Percentiles rank a stretch among this genome's conserved stretches.
These are phyloP conservation scores for Diplosoma virens DNA, from an alignment of 23 tunicate species.

Conservation along the genomic window DNA sequence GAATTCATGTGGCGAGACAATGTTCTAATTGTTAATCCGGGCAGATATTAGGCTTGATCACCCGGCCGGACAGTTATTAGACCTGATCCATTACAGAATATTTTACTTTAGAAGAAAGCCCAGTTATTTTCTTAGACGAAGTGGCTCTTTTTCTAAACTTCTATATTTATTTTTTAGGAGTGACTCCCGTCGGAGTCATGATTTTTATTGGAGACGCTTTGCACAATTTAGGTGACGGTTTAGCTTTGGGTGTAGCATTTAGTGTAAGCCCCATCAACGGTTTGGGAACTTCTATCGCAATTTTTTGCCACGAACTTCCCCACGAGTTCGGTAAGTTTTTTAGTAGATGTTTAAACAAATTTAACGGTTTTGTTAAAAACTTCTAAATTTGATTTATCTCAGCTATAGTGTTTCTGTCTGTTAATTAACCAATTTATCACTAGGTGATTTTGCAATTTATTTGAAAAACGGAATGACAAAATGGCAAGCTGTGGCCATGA, in stretches of 20 bases:
- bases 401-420: too few species aligned
- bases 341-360: too few species aligned
- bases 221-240: constrained; percentile 84
- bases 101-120: too few species aligned
- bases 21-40: too few species aligned
- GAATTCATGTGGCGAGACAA: too few species aligned
- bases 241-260: constrained; percentile 82
- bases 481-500: constrained; percentile 60
- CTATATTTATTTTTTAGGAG: constrained; percentile 15
- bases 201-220: constrained; percentile 72
- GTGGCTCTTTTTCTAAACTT: too few species aligned
- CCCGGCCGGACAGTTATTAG: too few species aligned
- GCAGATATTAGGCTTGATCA: too few species aligned
- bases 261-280: constrained; percentile 57
- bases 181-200: constrained; percentile 61
- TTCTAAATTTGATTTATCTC: too few species aligned
- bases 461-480: constrained; percentile 70
- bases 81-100: too few species aligned
- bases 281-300: constrained; percentile 72
- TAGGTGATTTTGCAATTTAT: constrained; percentile 89
- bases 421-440: background rate
- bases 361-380: too few species aligned
- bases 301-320: constrained; percentile 83
- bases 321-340: constrained; percentile 71
- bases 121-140: too few species aligned